A percentile compares a stretch with the other conserved stretches of the same genome.
These are phyloP conservation scores for Chymomyza amoena DNA, from an alignment of 2,888 invertebrate species.

Conservation along the genomic window DNA sequence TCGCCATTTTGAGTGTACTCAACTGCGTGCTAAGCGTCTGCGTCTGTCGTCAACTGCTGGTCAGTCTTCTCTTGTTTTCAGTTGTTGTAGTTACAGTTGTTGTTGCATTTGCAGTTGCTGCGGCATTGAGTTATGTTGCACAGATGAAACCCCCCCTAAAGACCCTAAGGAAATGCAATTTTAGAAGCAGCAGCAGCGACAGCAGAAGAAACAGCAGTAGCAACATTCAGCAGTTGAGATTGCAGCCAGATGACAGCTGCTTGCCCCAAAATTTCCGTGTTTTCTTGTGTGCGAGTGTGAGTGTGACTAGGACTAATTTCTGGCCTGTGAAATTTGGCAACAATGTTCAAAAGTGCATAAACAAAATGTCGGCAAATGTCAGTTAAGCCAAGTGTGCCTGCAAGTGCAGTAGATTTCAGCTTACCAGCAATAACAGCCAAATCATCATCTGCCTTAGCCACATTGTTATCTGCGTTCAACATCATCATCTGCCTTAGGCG, in stretches of 20 bases:
- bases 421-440: constrained; percentile 16
- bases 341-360: constrained; percentile 6
- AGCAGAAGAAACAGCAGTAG: constrained; percentile 12
- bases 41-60: not conserved
- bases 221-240: constrained; percentile 5
- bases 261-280: not conserved
- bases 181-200: constrained; percentile 11
- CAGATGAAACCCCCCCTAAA: constrained; percentile 17
- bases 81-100: not conserved
- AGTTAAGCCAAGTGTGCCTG: not conserved
- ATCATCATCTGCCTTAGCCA: too few species aligned
- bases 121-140: constrained; percentile 66
- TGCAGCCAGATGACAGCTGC: constrained; percentile 17
- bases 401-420: not conserved
- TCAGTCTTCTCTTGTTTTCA: not conserved
- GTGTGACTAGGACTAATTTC: not conserved
- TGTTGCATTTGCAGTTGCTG: not conserved
- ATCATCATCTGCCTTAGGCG: too few species aligned
- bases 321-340: constrained; percentile 15
- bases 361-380: not conserved
- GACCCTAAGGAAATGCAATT: constrained; percentile 45
- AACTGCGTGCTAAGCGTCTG: not conserved
- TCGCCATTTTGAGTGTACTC: not conserved
- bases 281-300: not conserved
- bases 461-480: too few species aligned